These are phyloP conservation scores for Pandemis corylana DNA, from an alignment of 2,888 invertebrate genomes.

Conservation along the genomic window DNA sequence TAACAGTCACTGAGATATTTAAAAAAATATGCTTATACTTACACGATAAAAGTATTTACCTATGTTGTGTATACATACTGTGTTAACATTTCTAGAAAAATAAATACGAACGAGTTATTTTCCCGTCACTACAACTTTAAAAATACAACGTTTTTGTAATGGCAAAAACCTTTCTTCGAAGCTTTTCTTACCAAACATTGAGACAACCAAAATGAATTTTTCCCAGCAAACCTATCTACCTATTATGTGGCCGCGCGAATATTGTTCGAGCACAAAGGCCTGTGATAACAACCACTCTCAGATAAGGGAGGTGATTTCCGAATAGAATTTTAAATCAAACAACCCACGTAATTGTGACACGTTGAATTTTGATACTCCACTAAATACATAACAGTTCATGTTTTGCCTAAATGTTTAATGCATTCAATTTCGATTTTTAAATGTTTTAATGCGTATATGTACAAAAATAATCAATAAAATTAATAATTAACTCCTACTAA, in stretches of 20 bases:
- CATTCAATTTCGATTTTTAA: no score
- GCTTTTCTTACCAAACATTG: background rate
- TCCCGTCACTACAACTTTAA: background rate
- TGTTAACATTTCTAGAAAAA: no score
- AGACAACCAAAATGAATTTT: conserved; percentile 5
- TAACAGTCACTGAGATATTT: no score
- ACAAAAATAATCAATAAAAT: no score
- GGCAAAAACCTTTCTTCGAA: background rate
- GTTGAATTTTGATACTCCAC: background rate
- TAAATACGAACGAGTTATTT: no score
- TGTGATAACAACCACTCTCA: conserved; percentile 24
- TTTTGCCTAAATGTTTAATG: no score
- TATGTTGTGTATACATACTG: no score
- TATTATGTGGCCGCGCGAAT: conserved; percentile 14
- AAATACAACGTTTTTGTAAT: background rate
- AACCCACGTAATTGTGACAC: conserved; percentile 9
- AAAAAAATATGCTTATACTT: no score
- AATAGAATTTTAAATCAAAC: conserved; percentile 22
- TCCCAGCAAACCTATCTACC: background rate
- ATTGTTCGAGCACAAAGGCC: conserved; percentile 23
- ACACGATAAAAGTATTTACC: no score
- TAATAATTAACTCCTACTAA: no score
- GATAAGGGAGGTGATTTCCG: conserved; percentile 18
- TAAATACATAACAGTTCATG: background rate
- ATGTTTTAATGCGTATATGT: no score